Evolutionary conservation across 2,113 vertebrate species (phyloP).

Genomic region (Hystrix cristata): DNA sequence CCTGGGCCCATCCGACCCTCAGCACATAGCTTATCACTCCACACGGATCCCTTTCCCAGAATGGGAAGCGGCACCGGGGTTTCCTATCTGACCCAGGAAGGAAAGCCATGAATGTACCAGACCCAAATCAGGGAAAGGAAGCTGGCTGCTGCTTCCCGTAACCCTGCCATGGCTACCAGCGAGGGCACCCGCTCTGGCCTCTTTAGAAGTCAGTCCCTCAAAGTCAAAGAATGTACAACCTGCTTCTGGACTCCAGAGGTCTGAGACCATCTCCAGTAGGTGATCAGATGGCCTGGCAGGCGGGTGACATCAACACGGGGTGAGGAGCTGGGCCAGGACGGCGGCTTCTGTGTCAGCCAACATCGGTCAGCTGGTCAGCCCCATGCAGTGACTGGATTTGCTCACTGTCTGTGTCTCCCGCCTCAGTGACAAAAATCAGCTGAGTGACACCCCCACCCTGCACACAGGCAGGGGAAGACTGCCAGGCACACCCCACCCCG

Average conservation of each 20-base stretch:
- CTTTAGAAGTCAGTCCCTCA: background rate
- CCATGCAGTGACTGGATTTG: background rate
- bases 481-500: background rate
- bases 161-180: background rate
- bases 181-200: background rate
- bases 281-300: background rate
- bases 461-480: background rate
- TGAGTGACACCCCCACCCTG: no score
- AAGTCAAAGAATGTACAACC: background rate
- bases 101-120: background rate
- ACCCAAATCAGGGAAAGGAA: background rate
- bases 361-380: background rate
- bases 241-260: background rate
- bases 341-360: background rate
- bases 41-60: rapidly evolving
- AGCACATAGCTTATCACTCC: background rate
- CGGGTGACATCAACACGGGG: background rate
- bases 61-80: background rate
- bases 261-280: background rate
- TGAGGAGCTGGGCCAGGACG: background rate
- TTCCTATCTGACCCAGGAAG: background rate
- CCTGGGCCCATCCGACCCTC: background rate
- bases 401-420: background rate
- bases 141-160: background rate
- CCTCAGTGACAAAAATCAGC: background rate